Conservation (phyloP, 1,140 invertebrate genomes). For the Hypsibius dujardini region DNA sequence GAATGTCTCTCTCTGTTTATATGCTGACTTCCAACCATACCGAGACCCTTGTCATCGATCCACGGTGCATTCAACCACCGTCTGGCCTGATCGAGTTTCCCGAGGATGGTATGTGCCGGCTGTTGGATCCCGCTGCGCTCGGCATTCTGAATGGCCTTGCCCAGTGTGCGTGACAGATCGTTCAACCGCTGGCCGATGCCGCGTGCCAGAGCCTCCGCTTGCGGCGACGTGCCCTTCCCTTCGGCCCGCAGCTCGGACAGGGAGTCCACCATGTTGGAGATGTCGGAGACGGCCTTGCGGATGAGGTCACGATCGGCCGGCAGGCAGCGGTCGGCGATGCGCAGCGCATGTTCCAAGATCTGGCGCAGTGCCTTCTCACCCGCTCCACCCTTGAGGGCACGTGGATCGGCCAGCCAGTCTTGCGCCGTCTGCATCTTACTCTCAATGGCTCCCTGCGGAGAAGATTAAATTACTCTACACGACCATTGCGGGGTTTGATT, state of each 20-base stretch:
- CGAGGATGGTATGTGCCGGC: constrained; percentile 68
- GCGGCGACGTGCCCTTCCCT: constrained; percentile 53
- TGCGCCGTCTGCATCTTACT: constrained; percentile 73
- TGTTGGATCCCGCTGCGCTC: constrained; percentile 68
- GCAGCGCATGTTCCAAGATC: constrained; percentile 64
- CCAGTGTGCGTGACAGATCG: constrained; percentile 60
- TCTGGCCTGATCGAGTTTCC: constrained; percentile 66
- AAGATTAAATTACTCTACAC: constrained; percentile 16
- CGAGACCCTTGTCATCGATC: constrained; percentile 60
- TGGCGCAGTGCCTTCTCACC: constrained; percentile 81
- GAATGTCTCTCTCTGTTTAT: too few relatives aligned
- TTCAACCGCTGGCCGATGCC: constrained; percentile 70
- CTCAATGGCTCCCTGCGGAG: constrained; percentile 57
- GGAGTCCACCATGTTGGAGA: constrained; percentile 67
- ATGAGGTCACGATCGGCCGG: constrained; percentile 61
- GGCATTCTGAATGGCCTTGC: constrained; percentile 58
- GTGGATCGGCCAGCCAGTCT: constrained; percentile 78
- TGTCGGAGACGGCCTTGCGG: constrained; percentile 56
- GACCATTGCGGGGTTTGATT: too few relatives aligned
- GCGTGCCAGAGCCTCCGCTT: constrained; percentile 63
- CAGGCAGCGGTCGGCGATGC: constrained; percentile 63
- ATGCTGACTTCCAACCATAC: too few relatives aligned
- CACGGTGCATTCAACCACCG: constrained; percentile 85
- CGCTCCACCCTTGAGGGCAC: constrained; percentile 64
- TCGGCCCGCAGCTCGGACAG: constrained; percentile 69